Evolutionary conservation across 2,113 vertebrate genomes (phyloP).

Genomic region (Porphyrio hochstetteri): DNA sequence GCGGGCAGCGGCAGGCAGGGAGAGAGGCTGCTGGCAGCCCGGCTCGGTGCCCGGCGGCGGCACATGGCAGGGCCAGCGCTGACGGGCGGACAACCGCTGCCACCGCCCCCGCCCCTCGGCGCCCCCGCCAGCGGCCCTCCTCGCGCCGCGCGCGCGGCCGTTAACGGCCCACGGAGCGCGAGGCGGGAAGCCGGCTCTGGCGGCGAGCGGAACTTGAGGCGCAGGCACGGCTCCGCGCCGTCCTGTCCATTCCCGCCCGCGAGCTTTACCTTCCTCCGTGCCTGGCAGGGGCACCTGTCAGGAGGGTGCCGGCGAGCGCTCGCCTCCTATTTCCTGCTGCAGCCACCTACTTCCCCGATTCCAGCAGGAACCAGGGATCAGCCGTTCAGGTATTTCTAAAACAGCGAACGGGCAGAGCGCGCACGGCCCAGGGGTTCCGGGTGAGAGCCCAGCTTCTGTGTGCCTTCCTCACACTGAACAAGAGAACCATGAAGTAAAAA

Average conservation of each 20-base stretch:
- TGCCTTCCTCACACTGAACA: rapidly evolving
- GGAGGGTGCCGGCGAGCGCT: neutral
- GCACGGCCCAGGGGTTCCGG: rapidly evolving
- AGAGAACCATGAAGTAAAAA: no score
- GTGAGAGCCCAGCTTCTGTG: rapidly evolving
- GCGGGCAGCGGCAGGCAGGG: neutral
- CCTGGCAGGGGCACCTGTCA: neutral
- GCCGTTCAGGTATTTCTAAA: rapidly evolving
- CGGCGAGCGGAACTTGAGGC: neutral
- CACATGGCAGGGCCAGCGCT: neutral
- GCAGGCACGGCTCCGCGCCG: no score
- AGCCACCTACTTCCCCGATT: neutral
- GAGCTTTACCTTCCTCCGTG: neutral
- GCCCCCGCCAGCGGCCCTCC: neutral
- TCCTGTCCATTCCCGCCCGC: no score
- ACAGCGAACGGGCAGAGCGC: rapidly evolving
- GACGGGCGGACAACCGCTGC: neutral
- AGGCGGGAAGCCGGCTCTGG: neutral
- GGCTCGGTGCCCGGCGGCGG: neutral
- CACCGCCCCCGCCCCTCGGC: neutral
- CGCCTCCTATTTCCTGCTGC: neutral
- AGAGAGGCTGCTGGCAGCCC: neutral
- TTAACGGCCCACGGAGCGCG: neutral
- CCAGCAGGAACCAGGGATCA: rapidly evolving
- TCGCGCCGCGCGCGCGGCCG: neutral